Conservation (phyloP, 2,888 invertebrate genomes). For the Bombyx huttoni region DNA sequence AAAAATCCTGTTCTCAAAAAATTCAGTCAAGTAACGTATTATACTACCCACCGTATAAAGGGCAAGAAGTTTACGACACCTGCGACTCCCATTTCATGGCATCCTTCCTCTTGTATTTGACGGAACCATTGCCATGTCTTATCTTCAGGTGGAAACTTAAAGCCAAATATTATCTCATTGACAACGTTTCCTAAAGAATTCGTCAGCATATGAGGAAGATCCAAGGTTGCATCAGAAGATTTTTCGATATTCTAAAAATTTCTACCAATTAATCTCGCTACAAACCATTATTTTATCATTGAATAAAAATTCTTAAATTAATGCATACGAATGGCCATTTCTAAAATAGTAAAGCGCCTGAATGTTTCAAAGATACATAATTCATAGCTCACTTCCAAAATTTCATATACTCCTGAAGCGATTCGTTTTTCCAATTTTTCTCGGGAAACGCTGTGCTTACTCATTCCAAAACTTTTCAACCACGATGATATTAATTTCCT, state of each 20-base stretch:
- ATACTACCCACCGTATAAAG: constrained; percentile 74
- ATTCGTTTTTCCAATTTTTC: constrained; percentile 78
- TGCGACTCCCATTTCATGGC: constrained; percentile 85
- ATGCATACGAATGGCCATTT: too few relatives aligned
- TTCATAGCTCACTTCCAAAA: constrained; percentile 62
- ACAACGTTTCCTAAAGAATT: constrained; percentile 84
- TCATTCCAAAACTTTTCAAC: constrained; percentile 81
- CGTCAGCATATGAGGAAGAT: constrained; percentile 70
- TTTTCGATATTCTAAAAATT: constrained; percentile 37
- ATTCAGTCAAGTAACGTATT: neutral
- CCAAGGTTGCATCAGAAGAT: constrained; percentile 34
- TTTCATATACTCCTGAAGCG: constrained; percentile 72
- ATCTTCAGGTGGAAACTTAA: constrained; percentile 77
- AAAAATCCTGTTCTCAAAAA: too few relatives aligned
- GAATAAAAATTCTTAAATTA: too few relatives aligned
- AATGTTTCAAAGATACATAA: constrained; percentile 1
- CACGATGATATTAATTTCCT: constrained; percentile 80
- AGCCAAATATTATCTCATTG: constrained; percentile 84
- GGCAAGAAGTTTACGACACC: constrained; percentile 89
- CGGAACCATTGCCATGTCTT: constrained; percentile 84
- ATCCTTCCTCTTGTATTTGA: constrained; percentile 85
- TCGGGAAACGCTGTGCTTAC: constrained; percentile 74
- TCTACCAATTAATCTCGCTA: too few relatives aligned
- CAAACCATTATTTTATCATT: too few relatives aligned
- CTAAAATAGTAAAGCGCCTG: too few relatives aligned